These are phyloP conservation scores for Trididemnum clinides DNA, from an alignment of 23 tunicate species.

Conservation along the genomic window DNA sequence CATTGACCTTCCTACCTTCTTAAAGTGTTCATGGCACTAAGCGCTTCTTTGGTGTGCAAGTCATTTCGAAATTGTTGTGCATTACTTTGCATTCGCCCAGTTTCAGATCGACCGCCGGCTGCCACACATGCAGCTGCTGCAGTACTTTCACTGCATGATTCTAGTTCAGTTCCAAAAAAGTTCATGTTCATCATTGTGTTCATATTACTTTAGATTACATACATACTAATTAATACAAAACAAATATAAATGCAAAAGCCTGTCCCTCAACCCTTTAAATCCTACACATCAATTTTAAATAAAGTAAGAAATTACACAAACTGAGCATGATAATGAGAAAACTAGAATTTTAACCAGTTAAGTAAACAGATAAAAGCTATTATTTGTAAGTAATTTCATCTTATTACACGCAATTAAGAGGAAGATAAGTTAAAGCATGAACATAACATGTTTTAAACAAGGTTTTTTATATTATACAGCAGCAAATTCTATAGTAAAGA, in stretches of 20 bases:
- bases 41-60: conserved; percentile 86
- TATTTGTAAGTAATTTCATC: too few relatives aligned
- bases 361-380: too few relatives aligned
- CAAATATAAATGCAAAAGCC: neutral
- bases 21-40: conserved; percentile 79
- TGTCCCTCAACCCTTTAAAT: neutral
- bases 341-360: too few relatives aligned
- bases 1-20: conserved; percentile 80
- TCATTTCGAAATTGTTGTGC: conserved; percentile 97
- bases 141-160: conserved; percentile 98
- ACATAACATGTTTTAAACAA: too few relatives aligned
- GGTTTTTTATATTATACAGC: too few relatives aligned
- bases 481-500: too few relatives aligned
- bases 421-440: too few relatives aligned
- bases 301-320: neutral
- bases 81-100: conserved; percentile 81
- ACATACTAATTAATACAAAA: too few relatives aligned
- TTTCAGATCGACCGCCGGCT: conserved; percentile 46
- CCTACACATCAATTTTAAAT: neutral
- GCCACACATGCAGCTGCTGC: conserved; percentile 96
- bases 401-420: too few relatives aligned
- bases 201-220: too few relatives aligned
- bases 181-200: conserved; percentile 58
- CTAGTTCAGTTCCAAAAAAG: conserved; percentile 88
- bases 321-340: neutral